phyloP scores from a whole-genome alignment of 2,113 vertebrate species.

The Spermophilus dauricus region DNA sequence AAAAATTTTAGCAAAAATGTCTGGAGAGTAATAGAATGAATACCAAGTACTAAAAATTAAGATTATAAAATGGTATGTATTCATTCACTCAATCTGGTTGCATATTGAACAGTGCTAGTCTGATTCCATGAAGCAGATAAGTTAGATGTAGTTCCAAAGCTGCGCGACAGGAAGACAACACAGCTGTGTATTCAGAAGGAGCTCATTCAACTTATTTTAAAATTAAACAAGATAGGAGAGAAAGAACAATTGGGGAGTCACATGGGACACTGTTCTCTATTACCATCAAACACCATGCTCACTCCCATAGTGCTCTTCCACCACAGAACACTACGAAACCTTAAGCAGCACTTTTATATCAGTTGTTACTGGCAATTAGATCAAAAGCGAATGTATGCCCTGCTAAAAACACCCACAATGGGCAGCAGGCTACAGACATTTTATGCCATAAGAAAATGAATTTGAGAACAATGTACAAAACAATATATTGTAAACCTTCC shows the following conservation, averaged over 20 bases:
- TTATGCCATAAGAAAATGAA: slow-evolving; percentile 55
- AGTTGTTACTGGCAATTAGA: neutral
- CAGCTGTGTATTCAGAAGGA: neutral
- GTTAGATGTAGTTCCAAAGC: slow-evolving; percentile 52
- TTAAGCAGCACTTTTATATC: neutral
- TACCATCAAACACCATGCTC: neutral
- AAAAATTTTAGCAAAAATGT: neutral
- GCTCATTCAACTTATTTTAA: slow-evolving; percentile 63
- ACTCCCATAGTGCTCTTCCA: neutral
- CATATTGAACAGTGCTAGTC: neutral
- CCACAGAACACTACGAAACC: neutral
- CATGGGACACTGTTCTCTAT: neutral
- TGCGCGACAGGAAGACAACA: slow-evolving; percentile 58
- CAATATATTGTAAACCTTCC: neutral
- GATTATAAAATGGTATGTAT: neutral
- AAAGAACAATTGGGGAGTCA: neutral
- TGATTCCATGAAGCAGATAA: slow-evolving; percentile 69
- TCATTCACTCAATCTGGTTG: neutral
- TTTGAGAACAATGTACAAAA: neutral
- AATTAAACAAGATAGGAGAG: neutral
- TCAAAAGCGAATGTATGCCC: slow-evolving; percentile 48
- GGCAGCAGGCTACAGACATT: slow-evolving; percentile 8
- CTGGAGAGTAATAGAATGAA: slow-evolving; percentile 32
- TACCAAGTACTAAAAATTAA: slow-evolving; percentile 21
- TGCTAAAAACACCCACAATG: slow-evolving; percentile 51